Base-by-base conservation (phyloP, 2,797 vertebrate genomes). In the Poecilia picta region DNA sequence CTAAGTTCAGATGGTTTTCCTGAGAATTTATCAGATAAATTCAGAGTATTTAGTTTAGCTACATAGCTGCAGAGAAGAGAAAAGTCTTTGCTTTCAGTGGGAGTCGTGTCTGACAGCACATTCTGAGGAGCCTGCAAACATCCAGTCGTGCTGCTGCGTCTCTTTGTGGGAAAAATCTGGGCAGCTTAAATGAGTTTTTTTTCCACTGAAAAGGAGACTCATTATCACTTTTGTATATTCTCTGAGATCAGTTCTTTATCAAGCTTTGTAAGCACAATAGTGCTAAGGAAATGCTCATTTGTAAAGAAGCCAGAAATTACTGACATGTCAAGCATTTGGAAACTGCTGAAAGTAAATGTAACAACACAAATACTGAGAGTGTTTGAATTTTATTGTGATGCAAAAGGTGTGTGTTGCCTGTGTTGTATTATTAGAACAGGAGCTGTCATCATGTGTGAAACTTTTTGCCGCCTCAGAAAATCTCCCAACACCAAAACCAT, bases 81-180 rank as follows among this genome's bases (percentile, higher is more conserved):
- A 83, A 89, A 87, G 89, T 74, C 72, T 55, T 80, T 75, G 73
- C 66, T 81, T 82, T 88, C 71, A 51, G 55, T 28, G 76, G 82
- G 77, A 87, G 81, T 86, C 23, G 80, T 85, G 84, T 93, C 90
- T 93, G 93, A 94, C 95, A 90, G 89, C 86, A 89, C 87, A 84
- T 94, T 94, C 85, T 94, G 93, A 92, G 79, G 87, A 92, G 89
- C 89, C 85, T 79, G 80, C 77, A 80, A 93, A 91, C 90, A 89
- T 79, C 83, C 82, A 88, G 88, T 77, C 84, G 83, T 71, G 84
- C 88, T 90, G 88, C 90, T 28, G 83, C 43, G 74, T 81, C 55
- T 87, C 92, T 95, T 94, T 95, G 93, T 94, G 90, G 87, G 85
- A 87, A 86, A 93, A 94, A 94, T 94, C 91, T 93, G 92, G 86